Evolutionary conservation across 1,140 invertebrate genomes (phyloP).

Genomic region (Trichogramma pretiosum): DNA sequence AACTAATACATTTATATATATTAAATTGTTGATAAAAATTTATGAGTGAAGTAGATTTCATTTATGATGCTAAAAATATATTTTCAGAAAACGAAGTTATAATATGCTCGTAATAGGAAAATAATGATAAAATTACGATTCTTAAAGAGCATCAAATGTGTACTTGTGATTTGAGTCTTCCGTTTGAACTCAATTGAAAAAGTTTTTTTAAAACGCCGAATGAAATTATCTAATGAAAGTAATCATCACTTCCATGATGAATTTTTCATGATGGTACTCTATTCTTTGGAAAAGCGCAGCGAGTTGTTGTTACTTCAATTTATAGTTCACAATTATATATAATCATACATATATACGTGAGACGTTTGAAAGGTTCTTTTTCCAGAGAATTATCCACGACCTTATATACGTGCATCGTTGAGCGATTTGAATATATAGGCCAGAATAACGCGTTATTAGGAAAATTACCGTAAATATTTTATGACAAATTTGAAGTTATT

Average conservation of each 20-base stretch:
- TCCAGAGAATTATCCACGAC: slow-evolving; percentile 13
- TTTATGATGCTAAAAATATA: no score
- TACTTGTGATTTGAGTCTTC: slow-evolving; percentile 18
- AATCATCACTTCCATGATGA: no score
- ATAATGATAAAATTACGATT: slow-evolving; percentile 2
- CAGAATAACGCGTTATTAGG: not conserved
- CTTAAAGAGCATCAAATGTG: no score
- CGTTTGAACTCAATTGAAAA: slow-evolving; percentile 7
- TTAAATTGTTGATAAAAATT: no score
- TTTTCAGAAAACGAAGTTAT: no score
- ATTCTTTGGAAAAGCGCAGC: not conserved
- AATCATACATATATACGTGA: not conserved
- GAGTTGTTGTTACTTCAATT: not conserved
- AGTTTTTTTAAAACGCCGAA: slow-evolving; percentile 11
- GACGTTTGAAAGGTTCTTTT: slow-evolving; percentile 14
- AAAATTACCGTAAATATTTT: no score
- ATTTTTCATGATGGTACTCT: no score
- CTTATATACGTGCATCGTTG: not conserved
- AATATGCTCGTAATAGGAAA: no score
- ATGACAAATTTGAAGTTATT: no score
- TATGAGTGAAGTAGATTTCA: no score
- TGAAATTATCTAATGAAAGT: no score
- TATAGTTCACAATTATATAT: not conserved
- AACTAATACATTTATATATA: no score
- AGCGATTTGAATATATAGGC: slow-evolving; percentile 1